phyloP scores from a whole-genome alignment of 2,113 vertebrate genomes.

The Pteronura brasiliensis region DNA sequence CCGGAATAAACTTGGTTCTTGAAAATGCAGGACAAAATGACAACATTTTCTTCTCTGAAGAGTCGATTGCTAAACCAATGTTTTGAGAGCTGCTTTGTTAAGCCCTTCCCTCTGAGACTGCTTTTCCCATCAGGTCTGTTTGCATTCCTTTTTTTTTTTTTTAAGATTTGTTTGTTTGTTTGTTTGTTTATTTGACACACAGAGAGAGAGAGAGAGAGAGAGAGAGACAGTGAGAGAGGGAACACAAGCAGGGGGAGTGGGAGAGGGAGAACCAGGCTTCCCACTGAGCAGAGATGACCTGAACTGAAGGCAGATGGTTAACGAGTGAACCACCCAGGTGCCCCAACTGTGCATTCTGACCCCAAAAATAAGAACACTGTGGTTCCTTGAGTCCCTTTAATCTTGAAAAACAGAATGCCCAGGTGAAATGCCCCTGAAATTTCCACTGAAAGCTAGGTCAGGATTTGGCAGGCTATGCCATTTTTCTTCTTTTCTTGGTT shows the following conservation, averaged over 20 bases:
- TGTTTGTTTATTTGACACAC: too few species aligned
- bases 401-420: background rate
- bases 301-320: too few species aligned
- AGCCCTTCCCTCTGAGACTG: background rate
- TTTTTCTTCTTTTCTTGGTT: background rate
- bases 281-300: too few species aligned
- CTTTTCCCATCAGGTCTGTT: background rate
- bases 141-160: background rate
- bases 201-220: too few species aligned
- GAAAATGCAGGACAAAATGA: background rate
- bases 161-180: too few species aligned
- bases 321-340: too few species aligned
- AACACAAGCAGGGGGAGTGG: too few species aligned
- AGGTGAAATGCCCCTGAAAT: background rate
- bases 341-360: background rate
- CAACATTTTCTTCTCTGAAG: background rate
- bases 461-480: background rate
- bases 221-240: too few species aligned
- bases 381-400: background rate
- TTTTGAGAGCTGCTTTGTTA: background rate
- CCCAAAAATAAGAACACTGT: background rate
- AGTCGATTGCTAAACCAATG: background rate
- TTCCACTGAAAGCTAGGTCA: background rate
- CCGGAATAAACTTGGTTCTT: background rate
- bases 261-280: too few species aligned